Conservation (phyloP, 2,797 vertebrate species). For the Margarornis squamiger region DNA sequence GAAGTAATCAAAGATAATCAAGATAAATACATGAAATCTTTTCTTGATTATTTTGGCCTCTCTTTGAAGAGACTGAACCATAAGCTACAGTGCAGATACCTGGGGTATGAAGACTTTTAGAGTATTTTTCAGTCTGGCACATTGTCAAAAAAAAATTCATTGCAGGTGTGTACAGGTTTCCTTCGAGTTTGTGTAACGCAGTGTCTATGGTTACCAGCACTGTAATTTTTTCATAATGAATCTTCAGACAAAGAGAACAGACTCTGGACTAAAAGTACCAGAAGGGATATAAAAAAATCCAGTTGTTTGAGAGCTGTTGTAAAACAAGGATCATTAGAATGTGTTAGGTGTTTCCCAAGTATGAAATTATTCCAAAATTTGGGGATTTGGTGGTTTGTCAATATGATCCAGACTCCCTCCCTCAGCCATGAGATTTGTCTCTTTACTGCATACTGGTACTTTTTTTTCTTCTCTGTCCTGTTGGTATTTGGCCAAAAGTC, state of each 20-base stretch:
- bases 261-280: neutral
- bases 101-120: neutral
- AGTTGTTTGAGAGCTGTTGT: neutral
- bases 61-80: neutral
- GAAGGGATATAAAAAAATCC: neutral
- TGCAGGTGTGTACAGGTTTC: neutral
- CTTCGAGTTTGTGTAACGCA: neutral
- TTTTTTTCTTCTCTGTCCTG: neutral
- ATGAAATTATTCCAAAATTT: neutral
- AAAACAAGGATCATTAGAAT: neutral
- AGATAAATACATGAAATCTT: neutral
- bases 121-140: neutral
- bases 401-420: neutral
- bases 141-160: neutral
- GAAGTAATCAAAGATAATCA: neutral
- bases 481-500: conserved; percentile 39
- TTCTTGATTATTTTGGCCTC: neutral
- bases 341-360: neutral
- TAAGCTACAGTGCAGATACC: neutral
- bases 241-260: neutral
- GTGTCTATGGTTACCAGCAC: neutral
- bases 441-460: neutral
- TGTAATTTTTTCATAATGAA: neutral
- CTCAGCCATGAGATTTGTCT: neutral
- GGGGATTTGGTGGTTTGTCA: neutral